These are phyloP conservation scores for Brachionus paranguensis DNA, from an alignment of 1,140 invertebrate species.

Conservation along the genomic window DNA sequence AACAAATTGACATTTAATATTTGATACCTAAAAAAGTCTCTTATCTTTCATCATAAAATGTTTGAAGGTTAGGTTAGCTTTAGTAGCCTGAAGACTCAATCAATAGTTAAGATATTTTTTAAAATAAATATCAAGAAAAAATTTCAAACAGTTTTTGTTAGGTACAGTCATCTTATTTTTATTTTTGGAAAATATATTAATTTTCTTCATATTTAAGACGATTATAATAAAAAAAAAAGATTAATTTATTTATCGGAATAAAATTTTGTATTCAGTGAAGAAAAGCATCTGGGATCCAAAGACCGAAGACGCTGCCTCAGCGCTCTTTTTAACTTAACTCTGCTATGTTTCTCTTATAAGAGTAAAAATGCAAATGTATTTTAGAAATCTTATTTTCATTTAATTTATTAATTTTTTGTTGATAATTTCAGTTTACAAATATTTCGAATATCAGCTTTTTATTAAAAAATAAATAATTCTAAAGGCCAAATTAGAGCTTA, in stretches of 20 bases:
- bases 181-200: no score
- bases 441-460: neutral
- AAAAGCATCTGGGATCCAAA: neutral
- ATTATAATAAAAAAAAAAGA: neutral
- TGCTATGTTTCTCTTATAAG: neutral
- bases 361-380: neutral
- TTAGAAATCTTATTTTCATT: neutral
- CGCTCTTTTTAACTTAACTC: neutral
- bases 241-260: neutral
- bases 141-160: no score
- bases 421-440: neutral
- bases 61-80: no score
- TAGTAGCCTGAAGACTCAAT: no score
- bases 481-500: neutral
- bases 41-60: no score
- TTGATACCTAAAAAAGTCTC: no score
- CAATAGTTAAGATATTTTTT: no score
- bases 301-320: neutral
- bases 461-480: neutral
- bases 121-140: no score
- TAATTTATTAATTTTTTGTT: neutral
- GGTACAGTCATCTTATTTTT: no score
- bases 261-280: no score
- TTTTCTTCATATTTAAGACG: no score
- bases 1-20: no score